Percentiles rank a stretch among this genome's conserved stretches.
Evolutionary conservation across 92 coral and sea anemone species (phyloP).

Genomic region (Galaxea fascicularis): DNA sequence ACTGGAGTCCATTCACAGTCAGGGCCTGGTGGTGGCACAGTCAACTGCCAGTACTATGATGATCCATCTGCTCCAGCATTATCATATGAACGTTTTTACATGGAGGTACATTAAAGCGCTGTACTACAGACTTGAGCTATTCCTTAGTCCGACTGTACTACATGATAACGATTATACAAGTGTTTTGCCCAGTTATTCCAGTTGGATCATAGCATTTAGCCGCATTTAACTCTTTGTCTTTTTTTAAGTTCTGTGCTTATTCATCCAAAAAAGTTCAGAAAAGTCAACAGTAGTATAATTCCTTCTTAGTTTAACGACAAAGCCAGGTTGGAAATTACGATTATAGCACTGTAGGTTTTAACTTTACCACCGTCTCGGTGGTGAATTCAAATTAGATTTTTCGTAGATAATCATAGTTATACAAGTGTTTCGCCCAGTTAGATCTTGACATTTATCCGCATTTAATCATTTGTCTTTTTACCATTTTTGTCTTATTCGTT

Average conservation of each 20-base stretch:
- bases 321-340: not conserved
- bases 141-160: too few relatives aligned
- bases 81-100: not conserved
- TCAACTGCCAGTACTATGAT: conserved; percentile 45
- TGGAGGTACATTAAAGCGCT: conserved; percentile 9
- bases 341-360: not conserved
- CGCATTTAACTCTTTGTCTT: not conserved
- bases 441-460: too few relatives aligned
- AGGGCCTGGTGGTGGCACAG: conserved; percentile 27
- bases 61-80: not conserved
- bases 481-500: too few relatives aligned
- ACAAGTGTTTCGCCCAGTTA: too few relatives aligned
- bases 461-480: too few relatives aligned
- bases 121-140: too few relatives aligned
- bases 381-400: too few relatives aligned
- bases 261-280: not conserved
- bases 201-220: not conserved
- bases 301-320: not conserved
- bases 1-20: not conserved
- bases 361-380: not conserved
- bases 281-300: not conserved
- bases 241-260: too few relatives aligned
- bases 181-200: not conserved
- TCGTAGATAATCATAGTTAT: too few relatives aligned
- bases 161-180: not conserved